A percentile compares a stretch with the other conserved stretches of the same genome.
Conservation (phyloP, 1,140 invertebrate genomes). For the Zophobas atratus region DNA sequence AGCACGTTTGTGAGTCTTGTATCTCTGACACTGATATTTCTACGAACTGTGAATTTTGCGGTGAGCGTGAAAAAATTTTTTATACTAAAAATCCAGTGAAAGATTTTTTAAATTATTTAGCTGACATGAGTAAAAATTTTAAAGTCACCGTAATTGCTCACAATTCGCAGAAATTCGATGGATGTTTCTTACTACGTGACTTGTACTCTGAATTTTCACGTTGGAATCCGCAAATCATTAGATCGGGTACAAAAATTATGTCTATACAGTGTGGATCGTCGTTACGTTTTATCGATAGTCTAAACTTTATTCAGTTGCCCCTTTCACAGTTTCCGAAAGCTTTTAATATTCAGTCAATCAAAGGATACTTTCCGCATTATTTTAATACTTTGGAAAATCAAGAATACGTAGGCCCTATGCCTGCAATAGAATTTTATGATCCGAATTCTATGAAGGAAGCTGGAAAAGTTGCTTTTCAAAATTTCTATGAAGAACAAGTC, state of each 20-base stretch:
- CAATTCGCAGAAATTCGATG: no score
- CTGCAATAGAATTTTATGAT: conserved; percentile 42
- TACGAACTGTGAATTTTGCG: no score
- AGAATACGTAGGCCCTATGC: conserved; percentile 48
- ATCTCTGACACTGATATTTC: no score
- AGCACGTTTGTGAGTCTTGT: no score
- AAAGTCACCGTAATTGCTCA: no score
- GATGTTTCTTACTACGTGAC: no score
- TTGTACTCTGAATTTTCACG: no score
- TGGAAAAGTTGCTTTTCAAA: conserved; percentile 15
- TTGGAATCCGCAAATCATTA: conserved; percentile 12
- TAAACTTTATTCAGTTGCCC: conserved; percentile 45
- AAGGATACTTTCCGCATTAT: conserved; percentile 53
- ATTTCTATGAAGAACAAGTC: conserved; percentile 42
- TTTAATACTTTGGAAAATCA: conserved; percentile 49
- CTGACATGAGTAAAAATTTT: no score
- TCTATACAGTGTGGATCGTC: neutral
- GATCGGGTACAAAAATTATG: conserved; percentile 19
- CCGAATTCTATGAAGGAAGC: conserved; percentile 33
- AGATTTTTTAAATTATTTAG: no score
- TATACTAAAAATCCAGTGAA: no score
- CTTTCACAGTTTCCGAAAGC: conserved; percentile 36
- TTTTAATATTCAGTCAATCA: conserved; percentile 33
- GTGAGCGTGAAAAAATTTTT: no score
- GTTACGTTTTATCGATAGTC: conserved; percentile 45